These are phyloP conservation scores for Dusona sp. DNA, from an alignment of 2,888 invertebrate genomes.

Conservation along the genomic window DNA sequence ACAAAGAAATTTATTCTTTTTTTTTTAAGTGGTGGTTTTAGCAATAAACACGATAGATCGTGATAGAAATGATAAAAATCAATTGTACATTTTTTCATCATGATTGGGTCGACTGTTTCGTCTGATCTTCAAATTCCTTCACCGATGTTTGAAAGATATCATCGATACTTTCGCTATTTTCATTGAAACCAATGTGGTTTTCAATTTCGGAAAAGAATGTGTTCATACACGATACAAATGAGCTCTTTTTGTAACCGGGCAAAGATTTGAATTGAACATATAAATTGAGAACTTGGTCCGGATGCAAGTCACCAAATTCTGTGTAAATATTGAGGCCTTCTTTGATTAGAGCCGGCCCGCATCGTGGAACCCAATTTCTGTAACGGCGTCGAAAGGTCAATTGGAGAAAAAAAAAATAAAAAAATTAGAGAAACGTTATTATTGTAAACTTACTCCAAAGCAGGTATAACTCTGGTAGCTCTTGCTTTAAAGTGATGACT, in stretches of 20 bases:
- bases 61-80: not conserved
- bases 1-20: not conserved
- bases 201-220: slow-evolving; percentile 24
- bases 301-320: slow-evolving; percentile 89
- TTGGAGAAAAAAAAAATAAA: slow-evolving; percentile 56
- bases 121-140: not conserved
- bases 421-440: not conserved
- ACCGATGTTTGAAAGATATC: slow-evolving; percentile 44
- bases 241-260: slow-evolving; percentile 69
- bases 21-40: not conserved
- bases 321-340: slow-evolving; percentile 89
- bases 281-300: slow-evolving; percentile 88
- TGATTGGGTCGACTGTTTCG: not conserved
- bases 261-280: slow-evolving; percentile 86
- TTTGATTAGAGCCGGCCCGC: slow-evolving; percentile 88
- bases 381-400: not conserved
- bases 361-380: slow-evolving; percentile 90
- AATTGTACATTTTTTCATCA: not conserved
- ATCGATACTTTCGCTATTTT: slow-evolving; percentile 26
- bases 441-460: slow-evolving; percentile 88
- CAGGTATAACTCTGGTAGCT: slow-evolving; percentile 88
- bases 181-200: slow-evolving; percentile 12
- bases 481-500: slow-evolving; percentile 88
- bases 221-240: slow-evolving; percentile 50
- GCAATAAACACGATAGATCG: not conserved